These are phyloP conservation scores for Oxyruncus cristatus DNA, from an alignment of 2,113 vertebrate genomes.

Conservation along the genomic window DNA sequence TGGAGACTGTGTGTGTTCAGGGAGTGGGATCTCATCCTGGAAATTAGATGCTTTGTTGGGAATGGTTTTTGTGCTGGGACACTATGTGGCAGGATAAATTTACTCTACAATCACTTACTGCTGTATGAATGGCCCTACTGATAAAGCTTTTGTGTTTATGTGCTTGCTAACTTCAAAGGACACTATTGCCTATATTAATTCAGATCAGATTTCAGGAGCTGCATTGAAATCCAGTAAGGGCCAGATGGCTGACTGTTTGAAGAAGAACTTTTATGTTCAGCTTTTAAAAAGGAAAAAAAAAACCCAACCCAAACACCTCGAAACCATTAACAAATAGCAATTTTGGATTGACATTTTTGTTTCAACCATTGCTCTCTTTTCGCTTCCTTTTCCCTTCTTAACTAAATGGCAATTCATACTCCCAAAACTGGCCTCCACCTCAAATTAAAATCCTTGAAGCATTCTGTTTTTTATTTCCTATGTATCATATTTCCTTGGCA, in stretches of 20 bases:
- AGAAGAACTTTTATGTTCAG: conserved; percentile 55
- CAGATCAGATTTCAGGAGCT: conserved; percentile 55
- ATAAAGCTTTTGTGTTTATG: conserved; percentile 61
- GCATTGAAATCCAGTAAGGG: conserved; percentile 35
- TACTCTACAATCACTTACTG: background rate
- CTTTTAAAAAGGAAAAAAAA: background rate
- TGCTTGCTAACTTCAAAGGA: conserved; percentile 61
- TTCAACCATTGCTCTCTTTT: background rate
- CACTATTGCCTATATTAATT: conserved; percentile 37
- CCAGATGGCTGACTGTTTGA: conserved; percentile 62
- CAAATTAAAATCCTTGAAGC: conserved; percentile 1
- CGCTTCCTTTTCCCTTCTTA: background rate
- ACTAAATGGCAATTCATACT: background rate
- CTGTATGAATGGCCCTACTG: conserved; percentile 39
- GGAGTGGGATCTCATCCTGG: background rate
- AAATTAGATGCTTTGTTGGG: background rate
- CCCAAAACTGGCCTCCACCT: background rate
- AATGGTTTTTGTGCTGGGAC: background rate
- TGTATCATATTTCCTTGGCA: background rate
- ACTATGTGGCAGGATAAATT: background rate
- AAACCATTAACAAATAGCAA: background rate
- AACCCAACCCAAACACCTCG: background rate
- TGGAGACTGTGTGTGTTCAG: background rate
- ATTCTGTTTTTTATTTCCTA: background rate
- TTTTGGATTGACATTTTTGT: background rate